Base-by-base conservation (phyloP, 2,888 invertebrate species). In the Cremastobaeus sp. region DNA sequence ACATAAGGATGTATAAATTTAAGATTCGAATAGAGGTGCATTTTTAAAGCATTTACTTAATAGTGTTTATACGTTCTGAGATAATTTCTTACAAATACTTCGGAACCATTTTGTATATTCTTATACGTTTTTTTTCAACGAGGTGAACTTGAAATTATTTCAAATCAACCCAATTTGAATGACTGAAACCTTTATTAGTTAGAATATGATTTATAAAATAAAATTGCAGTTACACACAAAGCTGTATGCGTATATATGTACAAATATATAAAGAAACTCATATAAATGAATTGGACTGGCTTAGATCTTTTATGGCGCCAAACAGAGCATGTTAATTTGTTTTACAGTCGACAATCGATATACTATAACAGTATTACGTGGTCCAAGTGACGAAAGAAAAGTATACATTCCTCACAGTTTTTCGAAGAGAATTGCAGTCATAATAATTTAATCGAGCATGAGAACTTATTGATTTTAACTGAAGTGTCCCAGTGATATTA, bases 361-460 rank as follows among this genome's bases (percentile, higher is more conserved):
- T 64, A 54, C 43, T 64, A 14, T 47, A 55, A 47, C 65, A 65
- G 65, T 65, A 65, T 65, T 65, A 65, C 11, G 14, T 39, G 37
- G 65, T 55, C 65, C 37, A 65, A 55, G 37, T 65, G 47, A 55
- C 45, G 45, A 34, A 34, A 25, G 15, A 47, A 6, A 47, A 32
- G 9, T 47, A 55, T 20, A 65, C 65, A 65, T 65, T 65, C 65
- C 55, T 37, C 9, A 21, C 0, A 37, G 15, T 34, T 45, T 57
- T 57, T 45, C n/a, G 3, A 48, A 17, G 20, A 48, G 20, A n/a
- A n/a, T n/a, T n/a, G n/a, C n/a, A n/a, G n/a, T n/a, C n/a, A n/a
- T n/a, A n/a, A n/a, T n/a, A n/a, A n/a, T n/a, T n/a, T n/a, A n/a
- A n/a, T n/a, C n/a, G n/a, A n/a, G n/a, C n/a, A n/a, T n/a, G n/a